A percentile compares a stretch with the other conserved stretches of the same genome.
phyloP scores from a whole-genome alignment of 2,113 vertebrate species.

The Ptyas mucosa region DNA sequence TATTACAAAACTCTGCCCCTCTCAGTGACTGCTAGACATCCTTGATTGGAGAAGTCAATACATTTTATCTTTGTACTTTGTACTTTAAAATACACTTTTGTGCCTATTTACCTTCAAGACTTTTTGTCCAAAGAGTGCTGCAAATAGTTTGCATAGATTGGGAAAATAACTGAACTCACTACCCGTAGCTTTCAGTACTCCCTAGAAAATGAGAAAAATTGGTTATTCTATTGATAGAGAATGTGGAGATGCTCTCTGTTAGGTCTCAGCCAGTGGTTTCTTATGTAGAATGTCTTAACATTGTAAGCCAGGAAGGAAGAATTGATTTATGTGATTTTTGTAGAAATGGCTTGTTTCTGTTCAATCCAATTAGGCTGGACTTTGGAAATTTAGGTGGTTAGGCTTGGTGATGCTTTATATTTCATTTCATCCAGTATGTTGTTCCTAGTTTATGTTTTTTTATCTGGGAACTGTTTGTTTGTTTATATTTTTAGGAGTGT shows the following conservation, averaged over 20 bases:
- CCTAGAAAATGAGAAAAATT: background rate
- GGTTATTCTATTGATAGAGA: background rate
- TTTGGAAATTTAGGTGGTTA: background rate
- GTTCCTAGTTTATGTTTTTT: background rate
- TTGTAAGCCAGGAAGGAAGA: background rate
- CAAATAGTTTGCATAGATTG: background rate
- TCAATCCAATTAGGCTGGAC: background rate
- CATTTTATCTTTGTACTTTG: background rate
- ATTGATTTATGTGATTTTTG: background rate
- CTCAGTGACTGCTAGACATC: background rate
- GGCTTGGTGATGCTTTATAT: background rate
- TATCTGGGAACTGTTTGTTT: background rate
- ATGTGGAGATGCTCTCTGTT: background rate
- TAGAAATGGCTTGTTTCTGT: background rate
- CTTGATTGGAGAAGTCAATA: background rate
- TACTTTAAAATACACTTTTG: background rate
- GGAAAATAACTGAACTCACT: background rate
- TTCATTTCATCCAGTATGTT: background rate
- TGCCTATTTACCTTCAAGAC: background rate
- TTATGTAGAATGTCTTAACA: background rate
- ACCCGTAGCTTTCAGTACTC: background rate
- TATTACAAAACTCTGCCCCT: background rate
- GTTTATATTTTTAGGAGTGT: background rate
- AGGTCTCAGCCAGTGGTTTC: background rate
- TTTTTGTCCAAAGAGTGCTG: background rate